phyloP scores from a whole-genome alignment of 2,888 invertebrate species.

The Danaus chrysippus region DNA sequence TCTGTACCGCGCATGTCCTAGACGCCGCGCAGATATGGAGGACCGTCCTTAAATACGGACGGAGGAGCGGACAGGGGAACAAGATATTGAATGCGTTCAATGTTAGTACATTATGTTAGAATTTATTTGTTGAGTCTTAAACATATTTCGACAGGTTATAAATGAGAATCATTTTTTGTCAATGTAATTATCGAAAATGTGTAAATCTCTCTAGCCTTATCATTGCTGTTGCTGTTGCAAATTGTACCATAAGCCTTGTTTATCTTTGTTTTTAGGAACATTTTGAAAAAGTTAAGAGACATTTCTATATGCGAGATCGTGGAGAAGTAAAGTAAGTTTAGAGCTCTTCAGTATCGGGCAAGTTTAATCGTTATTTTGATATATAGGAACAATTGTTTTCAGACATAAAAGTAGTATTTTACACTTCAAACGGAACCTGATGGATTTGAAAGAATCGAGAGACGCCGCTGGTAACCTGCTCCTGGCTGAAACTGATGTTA shows the following conservation, averaged over 20 bases:
- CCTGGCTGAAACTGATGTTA: constrained; percentile 47
- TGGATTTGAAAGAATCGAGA: constrained; percentile 49
- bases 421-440: constrained; percentile 56
- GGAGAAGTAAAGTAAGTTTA: constrained; percentile 45
- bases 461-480: constrained; percentile 44
- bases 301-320: constrained; percentile 44
- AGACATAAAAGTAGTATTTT: constrained; percentile 63
- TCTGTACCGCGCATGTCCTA: constrained; percentile 62
- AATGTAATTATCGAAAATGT: too few species aligned
- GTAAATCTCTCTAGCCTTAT: too few species aligned
- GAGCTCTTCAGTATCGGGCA: background rate
- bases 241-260: background rate
- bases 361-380: too few species aligned
- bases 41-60: constrained; percentile 46
- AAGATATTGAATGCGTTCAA: constrained; percentile 45
- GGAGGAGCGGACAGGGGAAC: constrained; percentile 39
- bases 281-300: constrained; percentile 41
- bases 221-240: background rate
- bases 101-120: constrained; percentile 36
- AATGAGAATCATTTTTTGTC: too few species aligned
- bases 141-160: too few species aligned
- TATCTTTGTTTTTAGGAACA: constrained; percentile 36
- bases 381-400: constrained; percentile 6
- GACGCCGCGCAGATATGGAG: constrained; percentile 50
- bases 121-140: too few species aligned